These are phyloP conservation scores for Neuroterus valhalla DNA, from an alignment of 1,140 invertebrate species.

Conservation along the genomic window DNA sequence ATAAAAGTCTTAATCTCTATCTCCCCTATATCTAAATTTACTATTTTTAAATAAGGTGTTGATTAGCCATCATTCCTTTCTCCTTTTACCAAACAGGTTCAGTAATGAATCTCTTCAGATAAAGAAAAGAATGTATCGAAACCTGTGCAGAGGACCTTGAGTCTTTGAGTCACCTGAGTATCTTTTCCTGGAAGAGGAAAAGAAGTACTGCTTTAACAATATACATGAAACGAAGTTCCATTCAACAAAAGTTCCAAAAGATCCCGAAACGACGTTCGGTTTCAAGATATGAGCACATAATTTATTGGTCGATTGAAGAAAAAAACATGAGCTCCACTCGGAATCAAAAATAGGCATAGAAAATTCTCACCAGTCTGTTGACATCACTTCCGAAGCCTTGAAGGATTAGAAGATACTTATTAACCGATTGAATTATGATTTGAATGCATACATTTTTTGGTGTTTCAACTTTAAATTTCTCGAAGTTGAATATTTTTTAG, in stretches of 20 bases:
- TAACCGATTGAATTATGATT: too few relatives aligned
- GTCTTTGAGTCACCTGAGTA: background rate
- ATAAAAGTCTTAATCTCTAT: too few relatives aligned
- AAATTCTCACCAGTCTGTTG: background rate
- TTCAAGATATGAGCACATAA: background rate
- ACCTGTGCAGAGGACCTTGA: background rate
- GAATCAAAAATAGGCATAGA: background rate
- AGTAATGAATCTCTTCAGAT: background rate
- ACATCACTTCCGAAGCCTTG: background rate
- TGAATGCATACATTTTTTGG: too few relatives aligned
- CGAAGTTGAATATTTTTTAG: too few relatives aligned
- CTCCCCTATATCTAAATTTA: too few relatives aligned
- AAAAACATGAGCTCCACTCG: background rate
- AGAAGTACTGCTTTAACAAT: background rate
- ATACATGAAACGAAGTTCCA: background rate
- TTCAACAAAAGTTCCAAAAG: too few relatives aligned
- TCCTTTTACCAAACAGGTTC: too few relatives aligned
- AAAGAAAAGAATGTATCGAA: conserved; percentile 2
- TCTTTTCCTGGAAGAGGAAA: background rate
- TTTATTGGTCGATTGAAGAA: background rate
- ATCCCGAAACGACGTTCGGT: too few relatives aligned
- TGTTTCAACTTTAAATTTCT: too few relatives aligned
- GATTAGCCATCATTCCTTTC: too few relatives aligned
- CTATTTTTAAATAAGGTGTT: too few relatives aligned
- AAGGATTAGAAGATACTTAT: too few relatives aligned